Evolutionary conservation across 2,797 vertebrate genomes (phyloP), one percentile per base, ranked within the genome.

Genomic region (Silurus lanzhouensis): DNA sequence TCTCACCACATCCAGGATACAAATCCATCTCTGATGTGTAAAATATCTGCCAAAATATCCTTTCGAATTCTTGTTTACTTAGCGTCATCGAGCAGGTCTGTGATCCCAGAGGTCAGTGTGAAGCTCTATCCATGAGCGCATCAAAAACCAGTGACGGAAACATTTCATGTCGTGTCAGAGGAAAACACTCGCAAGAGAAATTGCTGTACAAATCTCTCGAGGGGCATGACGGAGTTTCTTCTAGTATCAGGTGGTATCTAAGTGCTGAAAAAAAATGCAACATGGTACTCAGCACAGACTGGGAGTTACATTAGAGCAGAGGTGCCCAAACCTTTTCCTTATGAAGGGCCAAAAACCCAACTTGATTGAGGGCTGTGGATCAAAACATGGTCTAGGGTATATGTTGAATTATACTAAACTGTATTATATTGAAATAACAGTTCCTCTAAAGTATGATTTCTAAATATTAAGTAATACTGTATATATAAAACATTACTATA

Each of bases 61-160:
- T 72, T 70, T 79, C 68, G 61, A 85, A 63, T 74, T 52, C 31
- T 52, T 70, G 75, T 77, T 83, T 76, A 86, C 75, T 64, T 66
- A 86, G 81, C 81, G 63, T 83, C 9, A 48, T 38, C 25, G 57
- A 71, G 80, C 52, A 85, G 74, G 38, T 63, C 20, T 82, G 61
- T 8, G 61, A 74, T 76, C 64, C 61, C 58, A 12, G 58, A 79
- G 75, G 74, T 83, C 81, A 80, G n/a, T 55, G 46, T 48, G 60
- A 82, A 68, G 63, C 58, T 79, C 13, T 55, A 58, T 72, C 27
- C 80, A 48, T 68, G 20, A 60, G 55, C 7, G 57, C 46, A 70
- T 70, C 52, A 64, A 71, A 80, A 44, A 63, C 77, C 38, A 55
- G 71, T 4, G 44, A 63, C 77, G 19, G 66, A 80, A 67, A 84